Percentiles rank a stretch among this genome's conserved stretches.
Evolutionary conservation across 2,888 invertebrate genomes (phyloP).

Genomic region (Leptopilina drosophilae): DNA sequence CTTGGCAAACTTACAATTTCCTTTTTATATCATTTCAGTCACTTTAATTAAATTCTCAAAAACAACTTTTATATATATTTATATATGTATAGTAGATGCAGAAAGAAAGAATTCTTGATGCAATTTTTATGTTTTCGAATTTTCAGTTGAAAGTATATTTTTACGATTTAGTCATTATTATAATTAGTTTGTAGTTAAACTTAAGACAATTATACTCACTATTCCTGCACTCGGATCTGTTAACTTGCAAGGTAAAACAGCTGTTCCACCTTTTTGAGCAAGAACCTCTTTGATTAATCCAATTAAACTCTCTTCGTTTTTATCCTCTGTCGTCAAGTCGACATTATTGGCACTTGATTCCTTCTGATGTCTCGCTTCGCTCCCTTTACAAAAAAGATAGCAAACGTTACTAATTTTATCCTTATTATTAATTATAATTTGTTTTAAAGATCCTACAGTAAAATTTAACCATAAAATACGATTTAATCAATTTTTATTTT

Average conservation of each 20-base stretch:
- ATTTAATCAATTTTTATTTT: too few relatives aligned
- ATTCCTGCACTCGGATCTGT: constrained; percentile 76
- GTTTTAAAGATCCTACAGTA: not conserved
- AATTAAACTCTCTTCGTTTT: constrained; percentile 57
- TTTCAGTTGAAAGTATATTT: too few relatives aligned
- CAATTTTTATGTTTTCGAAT: too few relatives aligned
- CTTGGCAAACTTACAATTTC: too few relatives aligned
- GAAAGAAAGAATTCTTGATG: too few relatives aligned
- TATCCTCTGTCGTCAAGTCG: constrained; percentile 52
- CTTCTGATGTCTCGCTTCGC: constrained; percentile 69
- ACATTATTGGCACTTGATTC: constrained; percentile 66
- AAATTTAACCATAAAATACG: not conserved
- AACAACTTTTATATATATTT: too few relatives aligned
- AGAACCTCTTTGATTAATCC: constrained; percentile 75
- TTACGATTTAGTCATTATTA: too few relatives aligned
- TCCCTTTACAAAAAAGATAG: constrained; percentile 58
- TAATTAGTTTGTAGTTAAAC: too few relatives aligned
- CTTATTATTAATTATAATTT: not conserved
- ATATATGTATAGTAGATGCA: too few relatives aligned
- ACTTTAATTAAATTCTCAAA: too few relatives aligned
- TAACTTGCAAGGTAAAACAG: constrained; percentile 78
- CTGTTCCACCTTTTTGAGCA: constrained; percentile 78
- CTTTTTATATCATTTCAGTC: too few relatives aligned
- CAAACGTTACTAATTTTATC: not conserved
- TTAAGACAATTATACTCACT: constrained; percentile 70